Base-by-base conservation (phyloP, 2,888 invertebrate genomes). In the Julus scandinavius region DNA sequence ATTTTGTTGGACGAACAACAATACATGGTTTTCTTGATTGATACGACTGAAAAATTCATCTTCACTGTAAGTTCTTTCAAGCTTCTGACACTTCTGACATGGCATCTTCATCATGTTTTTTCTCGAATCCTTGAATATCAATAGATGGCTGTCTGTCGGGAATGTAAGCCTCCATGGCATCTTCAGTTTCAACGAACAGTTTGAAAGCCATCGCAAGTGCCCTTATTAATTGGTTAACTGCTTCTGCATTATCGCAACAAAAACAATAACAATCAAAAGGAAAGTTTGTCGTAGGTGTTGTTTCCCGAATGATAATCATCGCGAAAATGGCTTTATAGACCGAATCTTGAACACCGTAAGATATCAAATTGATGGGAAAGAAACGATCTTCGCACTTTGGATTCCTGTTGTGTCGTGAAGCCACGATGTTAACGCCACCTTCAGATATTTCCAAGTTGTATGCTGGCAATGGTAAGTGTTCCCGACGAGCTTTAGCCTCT, bases 241-340 rank as follows among this genome's bases (percentile, higher is more conserved):
- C 95, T 80, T 96, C 95, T 92, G 95, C 93, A 83, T 95, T 95
- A 90, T 97, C 97, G 92, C 97, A 98, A 7, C 97, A 97, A 90
- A 97, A 97, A 0, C 96, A 97, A 91, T 97, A 97, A 91, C 97
- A 97, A 90, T 96, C 95, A 91, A 97, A 97, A 0, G 96, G 96
- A 89, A 20, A 87, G 88, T 89, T 87, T 94, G 91, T 0, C 89
- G 54, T 92, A 89, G 87, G 94, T 91, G 0, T 92, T 72, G 92
- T 91, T 89, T 92, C 93, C 87, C 92, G 95, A 3, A 97, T 97
- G 0, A 96, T 95, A 90, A 97, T 97, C 95, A 98, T 97, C 86
- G 96, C 97, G 93, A 98, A 97, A 84, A 84, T 0, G 97, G 97
- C 93, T 0, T 97, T 97, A 91, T 97, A 97, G 11, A 97, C 96